Evolutionary conservation across 2,113 vertebrate species (phyloP).

Genomic region (Sterna hirundo): DNA sequence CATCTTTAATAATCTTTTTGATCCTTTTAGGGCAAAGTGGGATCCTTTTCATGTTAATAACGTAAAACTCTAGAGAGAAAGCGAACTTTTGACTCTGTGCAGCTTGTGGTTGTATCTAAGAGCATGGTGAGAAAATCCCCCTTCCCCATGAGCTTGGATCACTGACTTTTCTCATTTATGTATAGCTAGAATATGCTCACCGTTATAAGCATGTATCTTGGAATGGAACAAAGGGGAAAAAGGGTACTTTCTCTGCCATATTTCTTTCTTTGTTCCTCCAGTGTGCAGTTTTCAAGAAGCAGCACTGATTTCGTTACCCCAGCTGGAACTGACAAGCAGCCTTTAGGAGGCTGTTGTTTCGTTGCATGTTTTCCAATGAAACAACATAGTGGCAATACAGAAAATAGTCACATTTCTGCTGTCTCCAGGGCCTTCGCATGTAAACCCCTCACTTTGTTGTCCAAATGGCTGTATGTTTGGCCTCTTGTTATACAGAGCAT

Average conservation of each 20-base stretch:
- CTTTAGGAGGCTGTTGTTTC: background rate
- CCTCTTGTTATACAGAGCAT: background rate
- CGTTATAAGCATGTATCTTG: background rate
- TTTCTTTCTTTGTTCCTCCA: background rate
- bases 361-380: background rate
- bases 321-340: background rate
- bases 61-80: background rate
- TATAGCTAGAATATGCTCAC: background rate
- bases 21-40: background rate
- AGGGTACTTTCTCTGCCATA: background rate
- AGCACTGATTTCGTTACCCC: background rate
- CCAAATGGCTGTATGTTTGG: background rate
- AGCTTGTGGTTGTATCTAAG: background rate
- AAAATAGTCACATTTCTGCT: background rate
- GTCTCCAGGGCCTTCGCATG: background rate
- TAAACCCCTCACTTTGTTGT: background rate
- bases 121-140: background rate
- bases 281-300: background rate
- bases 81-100: background rate
- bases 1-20: background rate
- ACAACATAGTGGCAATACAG: background rate
- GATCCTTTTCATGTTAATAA: background rate
- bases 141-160: background rate
- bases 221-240: background rate
- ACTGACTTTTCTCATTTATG: background rate